A percentile compares a stretch with the other conserved stretches of the same genome.
These are phyloP conservation scores for Micromys minutus DNA, from an alignment of 2,113 vertebrate species.

Conservation along the genomic window DNA sequence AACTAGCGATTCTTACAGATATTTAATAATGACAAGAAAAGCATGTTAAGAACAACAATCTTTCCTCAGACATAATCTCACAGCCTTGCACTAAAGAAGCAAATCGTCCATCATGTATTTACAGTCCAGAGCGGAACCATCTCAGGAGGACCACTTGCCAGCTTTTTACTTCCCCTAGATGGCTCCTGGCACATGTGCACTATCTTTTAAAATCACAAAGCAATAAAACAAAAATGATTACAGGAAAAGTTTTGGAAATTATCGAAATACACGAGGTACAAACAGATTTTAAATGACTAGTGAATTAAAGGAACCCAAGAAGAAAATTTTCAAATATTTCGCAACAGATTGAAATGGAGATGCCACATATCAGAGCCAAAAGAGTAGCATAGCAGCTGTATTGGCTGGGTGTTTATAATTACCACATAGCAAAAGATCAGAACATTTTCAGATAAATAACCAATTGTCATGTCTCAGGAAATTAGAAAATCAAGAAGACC, in stretches of 20 bases:
- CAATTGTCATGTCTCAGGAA: neutral
- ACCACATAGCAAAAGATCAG: neutral
- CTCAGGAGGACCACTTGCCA: no score
- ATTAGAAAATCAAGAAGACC: neutral
- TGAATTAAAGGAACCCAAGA: neutral
- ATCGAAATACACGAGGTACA: neutral
- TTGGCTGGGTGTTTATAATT: neutral
- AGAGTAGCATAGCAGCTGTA: no score
- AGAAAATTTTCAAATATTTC: neutral
- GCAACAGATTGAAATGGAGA: neutral
- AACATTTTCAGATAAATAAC: neutral
- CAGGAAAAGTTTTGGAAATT: neutral
- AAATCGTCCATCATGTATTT: no score
- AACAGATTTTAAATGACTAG: neutral
- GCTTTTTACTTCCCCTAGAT: no score
- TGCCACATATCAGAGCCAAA: neutral
- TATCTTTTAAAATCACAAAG: neutral
- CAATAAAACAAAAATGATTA: neutral
- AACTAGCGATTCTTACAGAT: no score
- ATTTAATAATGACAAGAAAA: no score
- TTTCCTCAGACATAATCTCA: no score
- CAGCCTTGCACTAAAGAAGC: no score
- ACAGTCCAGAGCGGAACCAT: no score
- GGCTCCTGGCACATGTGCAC: neutral
- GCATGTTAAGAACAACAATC: no score